Evolutionary conservation across 1,140 invertebrate species (phyloP), one percentile per base, ranked within the genome.

Genomic region (Bactericera cockerelli): DNA sequence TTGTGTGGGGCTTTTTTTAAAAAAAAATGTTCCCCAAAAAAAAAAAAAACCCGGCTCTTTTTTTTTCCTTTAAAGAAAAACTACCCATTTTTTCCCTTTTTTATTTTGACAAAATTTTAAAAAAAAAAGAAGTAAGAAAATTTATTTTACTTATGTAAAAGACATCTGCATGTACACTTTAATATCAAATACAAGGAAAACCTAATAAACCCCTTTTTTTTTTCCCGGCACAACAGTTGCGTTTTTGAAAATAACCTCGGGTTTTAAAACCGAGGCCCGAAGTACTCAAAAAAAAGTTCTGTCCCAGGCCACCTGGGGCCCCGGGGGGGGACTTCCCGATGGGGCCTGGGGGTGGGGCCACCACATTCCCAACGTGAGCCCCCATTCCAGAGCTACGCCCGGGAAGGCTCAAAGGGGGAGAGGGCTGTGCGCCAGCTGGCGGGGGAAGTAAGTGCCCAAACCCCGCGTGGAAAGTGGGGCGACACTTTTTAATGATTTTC

Each of bases 251-350:
- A 28, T 8, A 26, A 19, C 25, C 22, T 26, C 22, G 16, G 25
- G 54, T n/a, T 49, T 16, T 21, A 22, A 28, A 2, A 31, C 22
- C 16, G 10, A 31, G 26, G 24, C 28, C 13, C 4, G n/a, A 22
- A 56, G 42, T 25, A 39, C 19, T 58, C 26, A 49, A 33, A 59
- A 57, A 53, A 16, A 56, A n/a, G 2, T 60, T 57, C 55, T 79
- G 24, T 70, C 75, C 68, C 74, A 59, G 78, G 77, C 6, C 78
- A 79, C 62, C 63, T 79, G 24, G n/a, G n/a, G 68, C 76, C 3
- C 74, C 78, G 0, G 71, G 75, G 62, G 75, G 71, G 1, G 78
- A 80, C 66, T 77, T 77, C 65, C 63, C 75, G 19, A 72, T 74
- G 26, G 67, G 2, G 64, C 71, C 2, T 70, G 72, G 59, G 75